These are phyloP conservation scores for Drosophila murphyi DNA, from an alignment of 1,140 invertebrate genomes.

Conservation along the genomic window DNA sequence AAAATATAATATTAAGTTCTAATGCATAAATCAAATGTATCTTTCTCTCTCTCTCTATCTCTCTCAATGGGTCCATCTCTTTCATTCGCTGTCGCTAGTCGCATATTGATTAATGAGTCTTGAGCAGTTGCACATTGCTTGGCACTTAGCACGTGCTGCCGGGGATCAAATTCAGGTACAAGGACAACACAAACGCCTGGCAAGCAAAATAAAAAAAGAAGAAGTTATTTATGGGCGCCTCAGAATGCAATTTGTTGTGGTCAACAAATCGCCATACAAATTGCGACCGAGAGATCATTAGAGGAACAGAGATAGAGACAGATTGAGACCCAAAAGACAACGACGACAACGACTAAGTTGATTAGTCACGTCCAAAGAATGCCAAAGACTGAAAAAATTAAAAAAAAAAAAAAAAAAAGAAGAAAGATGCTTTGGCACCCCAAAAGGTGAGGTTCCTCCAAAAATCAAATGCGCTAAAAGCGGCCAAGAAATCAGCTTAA, in stretches of 20 bases:
- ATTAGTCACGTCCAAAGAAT: slow-evolving; percentile 82
- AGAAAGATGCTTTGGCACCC: slow-evolving; percentile 37
- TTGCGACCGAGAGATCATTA: slow-evolving; percentile 46
- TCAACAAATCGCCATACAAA: slow-evolving; percentile 80
- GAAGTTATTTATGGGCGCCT: slow-evolving; percentile 66
- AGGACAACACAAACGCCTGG: slow-evolving; percentile 42
- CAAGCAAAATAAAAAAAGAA: slow-evolving; percentile 33
- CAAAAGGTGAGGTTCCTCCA: slow-evolving; percentile 59
- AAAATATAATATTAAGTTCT: slow-evolving; percentile 65
- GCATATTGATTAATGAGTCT: slow-evolving; percentile 70
- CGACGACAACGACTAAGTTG: slow-evolving; percentile 55
- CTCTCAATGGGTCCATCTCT: not conserved
- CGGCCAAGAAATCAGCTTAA: slow-evolving; percentile 78
- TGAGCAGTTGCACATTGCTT: slow-evolving; percentile 46
- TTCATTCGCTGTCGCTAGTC: slow-evolving; percentile 12
- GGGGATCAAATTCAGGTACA: slow-evolving; percentile 64
- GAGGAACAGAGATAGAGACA: slow-evolving; percentile 27
- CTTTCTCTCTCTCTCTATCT: not conserved
- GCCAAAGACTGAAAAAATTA: slow-evolving; percentile 17
- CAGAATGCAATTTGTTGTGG: slow-evolving; percentile 80
- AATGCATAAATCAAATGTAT: slow-evolving; percentile 67
- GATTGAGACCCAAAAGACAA: slow-evolving; percentile 35
- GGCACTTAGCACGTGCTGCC: slow-evolving; percentile 77
- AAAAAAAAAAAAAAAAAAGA: not conserved
- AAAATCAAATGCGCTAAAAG: slow-evolving; percentile 75